Evolutionary conservation across 2,888 invertebrate species (phyloP), one percentile per base, ranked within the genome.

Genomic region (Epistrophe grossulariae): DNA sequence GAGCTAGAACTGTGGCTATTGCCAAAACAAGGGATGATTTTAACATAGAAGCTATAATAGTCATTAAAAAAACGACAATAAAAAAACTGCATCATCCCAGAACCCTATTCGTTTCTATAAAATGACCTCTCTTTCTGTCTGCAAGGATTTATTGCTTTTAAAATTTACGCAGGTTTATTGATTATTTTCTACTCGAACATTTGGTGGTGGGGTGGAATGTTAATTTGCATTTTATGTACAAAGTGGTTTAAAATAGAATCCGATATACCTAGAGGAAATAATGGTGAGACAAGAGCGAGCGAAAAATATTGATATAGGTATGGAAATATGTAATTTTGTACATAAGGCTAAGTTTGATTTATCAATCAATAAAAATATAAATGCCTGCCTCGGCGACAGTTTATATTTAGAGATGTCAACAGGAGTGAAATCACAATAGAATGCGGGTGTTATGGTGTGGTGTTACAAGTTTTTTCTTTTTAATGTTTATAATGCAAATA

Each of bases 91-190:
- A 57, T 13, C 45, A 82, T 55, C 40, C 57, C n/a, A 19, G 31
- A 59, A 64, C 59, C 38, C 38, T 19, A 45, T 11, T n/a, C 45
- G 45, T 73, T 57, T 52, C 19, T 15, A 64, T 73, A 57, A 48
- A 73, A 35, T 72, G 48, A 48, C 43, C 57, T 28, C 48, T 45
- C 62, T 62, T 35, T 50, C 79, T 76, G 71, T 70, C 80, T 79
- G 81, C 57, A 66, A 79, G 64, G 68, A 81, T 85, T 85, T 82
- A 85, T 82, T 79, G 81, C 81, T 78, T 81, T 85, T 82, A 79
- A 85, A 85, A 71, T 81, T 78, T 71, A 85, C 81, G 81, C 85
- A 85, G 74, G 60, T 74, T 71, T 82, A 85, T 85, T 74, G 85
- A 85, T 85, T 24, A 24, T 3, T 85, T 85, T 81, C 48, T 72